phyloP scores from a whole-genome alignment of 2,113 vertebrate species.

The Leiothrix lutea region DNA sequence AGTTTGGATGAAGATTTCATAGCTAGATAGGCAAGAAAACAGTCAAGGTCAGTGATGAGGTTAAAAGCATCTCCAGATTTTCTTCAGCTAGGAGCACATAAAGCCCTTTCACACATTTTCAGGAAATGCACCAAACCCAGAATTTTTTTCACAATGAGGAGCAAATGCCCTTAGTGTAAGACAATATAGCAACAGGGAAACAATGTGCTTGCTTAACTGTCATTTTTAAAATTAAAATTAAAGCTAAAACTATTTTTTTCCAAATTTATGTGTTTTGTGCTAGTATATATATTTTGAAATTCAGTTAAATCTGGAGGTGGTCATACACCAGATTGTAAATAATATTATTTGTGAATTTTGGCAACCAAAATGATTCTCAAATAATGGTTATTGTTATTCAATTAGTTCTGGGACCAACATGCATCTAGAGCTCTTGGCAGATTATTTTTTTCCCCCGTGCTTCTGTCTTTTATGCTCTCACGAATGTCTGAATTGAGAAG shows the following conservation, averaged over 20 bases:
- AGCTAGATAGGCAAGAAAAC: not conserved
- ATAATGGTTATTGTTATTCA: not conserved
- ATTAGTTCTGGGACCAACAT: not conserved
- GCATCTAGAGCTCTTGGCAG: not conserved
- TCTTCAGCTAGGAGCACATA: not conserved
- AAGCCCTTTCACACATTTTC: not conserved
- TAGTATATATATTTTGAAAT: not conserved
- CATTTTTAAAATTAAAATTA: not conserved
- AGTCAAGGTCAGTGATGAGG: not conserved
- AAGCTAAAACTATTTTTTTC: not conserved
- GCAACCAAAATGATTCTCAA: not conserved
- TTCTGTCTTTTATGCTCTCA: not conserved
- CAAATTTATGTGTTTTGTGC: not conserved
- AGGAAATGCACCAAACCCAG: not conserved
- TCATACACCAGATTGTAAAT: not conserved
- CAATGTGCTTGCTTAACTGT: not conserved
- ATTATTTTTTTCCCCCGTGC: not conserved
- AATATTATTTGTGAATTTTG: not conserved
- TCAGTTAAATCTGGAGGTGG: not conserved
- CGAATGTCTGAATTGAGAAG: not conserved
- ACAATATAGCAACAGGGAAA: not conserved
- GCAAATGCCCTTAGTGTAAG: not conserved
- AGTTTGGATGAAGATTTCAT: slow-evolving; percentile 12
- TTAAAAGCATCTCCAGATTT: not conserved
- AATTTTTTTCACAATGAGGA: not conserved